phyloP scores from a whole-genome alignment of 2,113 vertebrate genomes.

The Poeciliopsis prolifica region DNA sequence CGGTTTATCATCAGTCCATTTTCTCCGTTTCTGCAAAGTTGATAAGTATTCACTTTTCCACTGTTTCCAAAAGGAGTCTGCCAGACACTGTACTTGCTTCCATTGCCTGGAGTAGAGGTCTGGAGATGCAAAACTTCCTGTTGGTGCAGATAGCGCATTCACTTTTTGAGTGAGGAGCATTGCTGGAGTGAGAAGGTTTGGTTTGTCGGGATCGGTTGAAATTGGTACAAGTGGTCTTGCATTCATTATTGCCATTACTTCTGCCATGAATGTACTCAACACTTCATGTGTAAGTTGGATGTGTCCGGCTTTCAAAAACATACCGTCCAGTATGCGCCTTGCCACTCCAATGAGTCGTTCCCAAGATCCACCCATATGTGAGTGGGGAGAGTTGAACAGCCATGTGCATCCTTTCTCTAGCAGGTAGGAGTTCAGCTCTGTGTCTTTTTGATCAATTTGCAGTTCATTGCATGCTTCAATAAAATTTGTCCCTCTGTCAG shows the following conservation, averaged over 20 bases:
- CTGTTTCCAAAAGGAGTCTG: neutral
- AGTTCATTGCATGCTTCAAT: neutral
- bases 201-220: neutral
- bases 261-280: neutral
- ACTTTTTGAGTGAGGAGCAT: too few species aligned
- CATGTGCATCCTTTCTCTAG: neutral
- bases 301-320: neutral
- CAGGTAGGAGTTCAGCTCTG: neutral
- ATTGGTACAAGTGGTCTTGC: neutral
- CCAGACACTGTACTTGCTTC: neutral
- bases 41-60: neutral
- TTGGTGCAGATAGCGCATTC: too few species aligned
- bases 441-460: neutral
- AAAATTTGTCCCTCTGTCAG: slow-evolving; percentile 1
- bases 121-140: too few species aligned
- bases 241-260: slow-evolving; percentile 6
- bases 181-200: neutral
- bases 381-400: neutral
- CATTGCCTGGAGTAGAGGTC: neutral
- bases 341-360: neutral
- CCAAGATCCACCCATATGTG: neutral
- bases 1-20: neutral
- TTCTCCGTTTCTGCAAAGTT: neutral
- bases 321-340: neutral
- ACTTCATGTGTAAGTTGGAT: slow-evolving; percentile 4